phyloP scores from a whole-genome alignment of 1,140 invertebrate species.

The Apis florea region DNA sequence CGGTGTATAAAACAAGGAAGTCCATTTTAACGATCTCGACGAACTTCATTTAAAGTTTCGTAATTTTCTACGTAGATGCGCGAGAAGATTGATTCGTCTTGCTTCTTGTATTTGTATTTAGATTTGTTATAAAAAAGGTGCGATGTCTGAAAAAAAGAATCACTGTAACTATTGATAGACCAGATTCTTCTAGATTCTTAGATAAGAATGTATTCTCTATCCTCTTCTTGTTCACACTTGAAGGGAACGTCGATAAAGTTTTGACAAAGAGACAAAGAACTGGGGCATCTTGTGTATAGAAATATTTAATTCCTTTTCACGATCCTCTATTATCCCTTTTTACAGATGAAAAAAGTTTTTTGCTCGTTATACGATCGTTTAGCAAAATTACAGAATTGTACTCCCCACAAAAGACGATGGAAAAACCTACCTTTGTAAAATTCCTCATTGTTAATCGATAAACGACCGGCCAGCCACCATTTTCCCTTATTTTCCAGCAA shows the following conservation, averaged over 20 bases:
- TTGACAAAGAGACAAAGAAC: background rate
- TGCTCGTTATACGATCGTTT: background rate
- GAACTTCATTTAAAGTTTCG: background rate
- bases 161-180: no score
- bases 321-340: background rate
- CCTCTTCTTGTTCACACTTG: no score
- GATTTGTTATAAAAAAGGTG: background rate
- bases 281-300: background rate
- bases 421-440: conserved; percentile 1
- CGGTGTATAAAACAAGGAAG: background rate
- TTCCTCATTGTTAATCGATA: background rate
- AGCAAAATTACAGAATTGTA: background rate
- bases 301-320: background rate
- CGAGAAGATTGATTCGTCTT: background rate
- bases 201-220: no score
- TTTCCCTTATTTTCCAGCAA: background rate
- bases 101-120: no score
- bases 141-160: background rate
- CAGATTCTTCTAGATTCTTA: no score
- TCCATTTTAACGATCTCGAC: background rate
- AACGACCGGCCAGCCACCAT: background rate
- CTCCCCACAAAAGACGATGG: background rate
- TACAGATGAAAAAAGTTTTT: background rate
- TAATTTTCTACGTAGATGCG: background rate
- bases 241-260: background rate